phyloP scores from a whole-genome alignment of 2,797 vertebrate genomes.

The Luscinia luscinia region DNA sequence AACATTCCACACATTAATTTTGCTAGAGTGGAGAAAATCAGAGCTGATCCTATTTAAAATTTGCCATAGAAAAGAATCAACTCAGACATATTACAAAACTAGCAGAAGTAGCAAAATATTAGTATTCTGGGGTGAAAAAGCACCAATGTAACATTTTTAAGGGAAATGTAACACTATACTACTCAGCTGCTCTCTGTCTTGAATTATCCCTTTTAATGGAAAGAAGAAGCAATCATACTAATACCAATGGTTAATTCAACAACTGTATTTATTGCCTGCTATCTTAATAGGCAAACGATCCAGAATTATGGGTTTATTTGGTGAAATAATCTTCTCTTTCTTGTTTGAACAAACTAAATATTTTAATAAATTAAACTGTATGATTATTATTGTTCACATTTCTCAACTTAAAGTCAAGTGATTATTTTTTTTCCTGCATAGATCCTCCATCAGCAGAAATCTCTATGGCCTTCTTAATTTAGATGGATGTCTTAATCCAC shows the following conservation, averaged over 20 bases:
- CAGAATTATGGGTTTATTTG: background rate
- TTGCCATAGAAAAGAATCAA: background rate
- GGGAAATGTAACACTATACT: background rate
- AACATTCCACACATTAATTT: background rate
- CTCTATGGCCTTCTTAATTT: background rate
- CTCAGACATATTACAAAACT: background rate
- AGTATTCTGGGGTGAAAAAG: background rate
- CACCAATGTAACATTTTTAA: background rate
- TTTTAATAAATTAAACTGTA: background rate
- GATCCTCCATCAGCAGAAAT: background rate
- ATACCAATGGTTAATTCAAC: background rate
- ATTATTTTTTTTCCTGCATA: background rate
- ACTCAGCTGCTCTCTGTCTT: background rate
- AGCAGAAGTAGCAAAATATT: background rate
- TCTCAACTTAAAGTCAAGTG: background rate
- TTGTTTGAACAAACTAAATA: background rate
- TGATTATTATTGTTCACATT: background rate
- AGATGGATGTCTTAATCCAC: background rate
- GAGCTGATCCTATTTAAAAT: background rate
- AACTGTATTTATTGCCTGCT: background rate
- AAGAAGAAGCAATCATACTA: background rate
- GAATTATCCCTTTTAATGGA: background rate
- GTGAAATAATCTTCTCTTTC: background rate
- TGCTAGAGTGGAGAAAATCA: background rate
- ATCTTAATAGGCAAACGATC: background rate